These are phyloP conservation scores for Drosophila pruinosa DNA, from an alignment of 1,140 invertebrate species.

Conservation along the genomic window DNA sequence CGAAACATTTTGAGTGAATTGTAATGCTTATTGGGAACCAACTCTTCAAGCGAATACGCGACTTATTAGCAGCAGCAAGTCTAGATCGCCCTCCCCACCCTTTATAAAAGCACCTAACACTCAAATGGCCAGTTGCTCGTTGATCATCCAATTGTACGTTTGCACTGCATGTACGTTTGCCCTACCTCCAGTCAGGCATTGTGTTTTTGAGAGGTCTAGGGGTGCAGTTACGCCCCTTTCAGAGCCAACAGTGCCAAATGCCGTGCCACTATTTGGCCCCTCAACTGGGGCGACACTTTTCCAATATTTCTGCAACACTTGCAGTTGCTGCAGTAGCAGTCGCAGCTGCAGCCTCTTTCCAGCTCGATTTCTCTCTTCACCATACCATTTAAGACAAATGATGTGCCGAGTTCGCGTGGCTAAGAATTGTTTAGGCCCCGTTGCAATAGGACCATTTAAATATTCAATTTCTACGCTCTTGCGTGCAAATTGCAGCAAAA, in stretches of 20 bases:
- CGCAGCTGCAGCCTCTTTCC: background rate
- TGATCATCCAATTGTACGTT: conserved; percentile 82
- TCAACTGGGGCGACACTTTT: conserved; percentile 64
- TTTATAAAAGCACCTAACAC: background rate
- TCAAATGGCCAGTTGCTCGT: conserved; percentile 33
- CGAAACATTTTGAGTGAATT: conserved; percentile 33
- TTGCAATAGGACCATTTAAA: conserved; percentile 8
- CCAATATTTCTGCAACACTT: conserved; percentile 42
- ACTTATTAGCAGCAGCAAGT: conserved; percentile 32
- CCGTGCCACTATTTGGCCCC: conserved; percentile 77
- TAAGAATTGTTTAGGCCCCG: conserved; percentile 40
- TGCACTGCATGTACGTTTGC: conserved; percentile 59
- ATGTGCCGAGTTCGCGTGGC: conserved; percentile 59
- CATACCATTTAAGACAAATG: conserved; percentile 54
- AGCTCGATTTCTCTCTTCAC: background rate
- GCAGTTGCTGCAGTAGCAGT: background rate
- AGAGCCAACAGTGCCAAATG: conserved; percentile 58
- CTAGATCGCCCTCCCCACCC: background rate
- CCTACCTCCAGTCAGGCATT: conserved; percentile 22
- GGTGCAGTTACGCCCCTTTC: conserved; percentile 3
- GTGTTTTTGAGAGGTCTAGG: no score
- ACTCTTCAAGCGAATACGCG: background rate
- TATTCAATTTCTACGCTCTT: conserved; percentile 47
- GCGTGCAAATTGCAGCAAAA: conserved; percentile 68
- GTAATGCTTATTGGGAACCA: conserved; percentile 35